These are phyloP conservation scores for Sceliomorpha sp. DNA, from an alignment of 2,888 invertebrate species.

Conservation along the genomic window DNA sequence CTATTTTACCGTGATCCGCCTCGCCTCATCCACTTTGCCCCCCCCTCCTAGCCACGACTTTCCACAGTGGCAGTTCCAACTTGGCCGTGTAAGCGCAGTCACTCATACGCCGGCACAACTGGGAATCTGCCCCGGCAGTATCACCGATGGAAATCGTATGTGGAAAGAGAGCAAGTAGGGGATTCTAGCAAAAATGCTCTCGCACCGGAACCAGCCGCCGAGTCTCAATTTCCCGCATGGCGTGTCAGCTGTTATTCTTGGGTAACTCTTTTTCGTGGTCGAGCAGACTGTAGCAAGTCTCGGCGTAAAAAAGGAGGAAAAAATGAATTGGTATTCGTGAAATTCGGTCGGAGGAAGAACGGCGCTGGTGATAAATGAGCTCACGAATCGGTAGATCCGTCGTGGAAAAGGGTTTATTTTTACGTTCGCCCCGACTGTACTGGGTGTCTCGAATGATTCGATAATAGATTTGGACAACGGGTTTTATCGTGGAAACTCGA, in stretches of 20 bases:
- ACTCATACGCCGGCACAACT: conserved; percentile 25
- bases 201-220: conserved; percentile 49
- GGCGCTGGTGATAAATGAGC: conserved; percentile 18
- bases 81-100: conserved; percentile 21
- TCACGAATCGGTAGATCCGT: conserved; percentile 12
- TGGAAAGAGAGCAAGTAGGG: conserved; percentile 24
- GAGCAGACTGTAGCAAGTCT: conserved; percentile 37
- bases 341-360: conserved; percentile 12
- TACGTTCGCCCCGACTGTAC: background rate
- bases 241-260: conserved; percentile 51
- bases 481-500: too few relatives aligned
- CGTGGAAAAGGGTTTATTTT: conserved; percentile 3
- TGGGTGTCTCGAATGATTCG: too few relatives aligned
- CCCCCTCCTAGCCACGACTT: conserved; percentile 24
- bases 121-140: conserved; percentile 29
- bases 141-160: conserved; percentile 35
- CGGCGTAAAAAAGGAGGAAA: conserved; percentile 7
- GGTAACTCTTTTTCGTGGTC: conserved; percentile 47
- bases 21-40: conserved; percentile 25
- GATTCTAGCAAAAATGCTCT: conserved; percentile 43
- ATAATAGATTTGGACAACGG: too few relatives aligned
- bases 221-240: conserved; percentile 56
- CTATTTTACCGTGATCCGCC: conserved; percentile 51
- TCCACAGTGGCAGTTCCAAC: conserved; percentile 15
- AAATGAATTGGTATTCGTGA: conserved; percentile 25